Conservation (phyloP, 2,797 vertebrate genomes). For the Agapornis canus region DNA sequence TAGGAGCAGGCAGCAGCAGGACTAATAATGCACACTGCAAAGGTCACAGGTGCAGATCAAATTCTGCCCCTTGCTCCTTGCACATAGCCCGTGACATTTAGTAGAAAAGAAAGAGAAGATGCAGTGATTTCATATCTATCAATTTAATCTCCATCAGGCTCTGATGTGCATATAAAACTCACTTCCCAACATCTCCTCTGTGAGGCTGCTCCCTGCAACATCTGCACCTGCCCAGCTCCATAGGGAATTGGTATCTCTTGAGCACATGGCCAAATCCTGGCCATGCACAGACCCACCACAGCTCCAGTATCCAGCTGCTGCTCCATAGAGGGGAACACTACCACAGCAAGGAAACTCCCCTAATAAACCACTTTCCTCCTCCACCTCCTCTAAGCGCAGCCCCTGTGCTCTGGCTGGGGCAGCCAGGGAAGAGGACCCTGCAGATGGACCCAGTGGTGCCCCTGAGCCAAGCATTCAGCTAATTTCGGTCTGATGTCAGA, state of each 20-base stretch:
- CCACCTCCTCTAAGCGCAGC: fast-evolving
- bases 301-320: not conserved
- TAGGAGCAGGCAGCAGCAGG: not conserved
- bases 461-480: fast-evolving
- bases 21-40: not conserved
- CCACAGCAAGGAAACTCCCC: not conserved
- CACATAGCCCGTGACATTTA: not conserved
- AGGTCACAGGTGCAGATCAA: not conserved
- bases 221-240: not conserved
- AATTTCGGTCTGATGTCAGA: fast-evolving
- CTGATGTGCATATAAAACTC: not conserved
- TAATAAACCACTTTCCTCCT: not conserved
- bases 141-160: not conserved
- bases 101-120: not conserved
- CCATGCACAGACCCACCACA: fast-evolving
- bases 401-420: not conserved
- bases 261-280: fast-evolving
- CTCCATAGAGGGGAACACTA: fast-evolving
- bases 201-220: not conserved
- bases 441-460: fast-evolving
- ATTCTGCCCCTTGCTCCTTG: not conserved
- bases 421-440: not conserved
- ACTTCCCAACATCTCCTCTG: not conserved
- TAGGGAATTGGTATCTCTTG: fast-evolving
- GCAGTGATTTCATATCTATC: not conserved